Conservation (phyloP, 1,140 invertebrate species). For the Stegodyphus mimosarum region DNA sequence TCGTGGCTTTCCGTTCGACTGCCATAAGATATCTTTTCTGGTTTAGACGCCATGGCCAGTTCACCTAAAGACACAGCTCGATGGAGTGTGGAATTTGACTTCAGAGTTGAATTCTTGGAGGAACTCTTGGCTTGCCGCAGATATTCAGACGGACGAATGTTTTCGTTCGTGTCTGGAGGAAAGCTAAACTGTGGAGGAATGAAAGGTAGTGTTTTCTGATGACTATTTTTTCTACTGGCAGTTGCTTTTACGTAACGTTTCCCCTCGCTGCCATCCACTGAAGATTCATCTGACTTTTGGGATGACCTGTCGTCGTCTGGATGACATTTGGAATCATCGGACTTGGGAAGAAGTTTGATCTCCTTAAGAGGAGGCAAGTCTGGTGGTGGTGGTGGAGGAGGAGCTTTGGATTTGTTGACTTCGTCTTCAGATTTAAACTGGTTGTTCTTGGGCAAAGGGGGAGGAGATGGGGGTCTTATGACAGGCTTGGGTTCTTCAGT, state of each 20-base stretch:
- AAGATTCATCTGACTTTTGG: slow-evolving; percentile 40
- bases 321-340: slow-evolving; percentile 10
- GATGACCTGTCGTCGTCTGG: slow-evolving; percentile 38
- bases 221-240: slow-evolving; percentile 28
- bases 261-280: slow-evolving; percentile 23
- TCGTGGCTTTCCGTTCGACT: slow-evolving; percentile 55
- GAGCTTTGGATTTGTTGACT: slow-evolving; percentile 8
- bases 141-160: slow-evolving; percentile 93
- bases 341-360: background rate
- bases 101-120: slow-evolving; percentile 44
- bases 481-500: slow-evolving; percentile 26
- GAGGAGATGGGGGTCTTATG: slow-evolving; percentile 73
- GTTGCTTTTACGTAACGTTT: slow-evolving; percentile 35
- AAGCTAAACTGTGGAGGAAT: slow-evolving; percentile 87
- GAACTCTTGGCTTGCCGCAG: slow-evolving; percentile 77
- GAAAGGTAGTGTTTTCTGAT: slow-evolving; percentile 77
- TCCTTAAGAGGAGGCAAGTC: slow-evolving; percentile 12
- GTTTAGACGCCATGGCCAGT: slow-evolving; percentile 20
- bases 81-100: slow-evolving; percentile 40
- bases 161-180: slow-evolving; percentile 75
- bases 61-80: slow-evolving; percentile 49
- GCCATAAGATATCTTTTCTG: slow-evolving; percentile 44
- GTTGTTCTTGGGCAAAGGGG: slow-evolving; percentile 71
- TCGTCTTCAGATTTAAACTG: slow-evolving; percentile 54
- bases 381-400: slow-evolving; percentile 44